phyloP scores from a whole-genome alignment of 2,113 vertebrate genomes.

The Toxotes chatareus region DNA sequence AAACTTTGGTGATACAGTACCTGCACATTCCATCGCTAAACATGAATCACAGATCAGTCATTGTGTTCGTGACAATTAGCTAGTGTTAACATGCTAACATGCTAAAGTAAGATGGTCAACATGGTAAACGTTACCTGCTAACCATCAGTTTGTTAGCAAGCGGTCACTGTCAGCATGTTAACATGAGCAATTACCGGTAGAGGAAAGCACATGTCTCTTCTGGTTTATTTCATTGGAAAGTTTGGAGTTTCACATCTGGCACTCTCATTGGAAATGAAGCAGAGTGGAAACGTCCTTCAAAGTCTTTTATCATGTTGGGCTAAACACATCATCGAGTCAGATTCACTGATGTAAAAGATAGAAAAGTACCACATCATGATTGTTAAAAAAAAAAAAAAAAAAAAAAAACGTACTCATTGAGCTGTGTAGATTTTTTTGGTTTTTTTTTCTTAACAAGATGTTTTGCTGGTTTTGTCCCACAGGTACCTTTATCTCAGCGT shows the following conservation, averaged over 20 bases:
- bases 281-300: conserved; percentile 13
- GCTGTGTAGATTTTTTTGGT: background rate
- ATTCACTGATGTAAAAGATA: background rate
- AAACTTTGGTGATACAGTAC: too few species aligned
- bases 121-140: background rate
- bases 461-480: conserved; percentile 10
- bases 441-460: background rate
- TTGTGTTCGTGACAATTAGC: background rate
- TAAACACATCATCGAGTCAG: conserved; percentile 1
- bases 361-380: too few species aligned
- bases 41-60: background rate
- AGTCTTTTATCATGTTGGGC: background rate
- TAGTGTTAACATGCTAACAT: background rate
- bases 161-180: background rate
- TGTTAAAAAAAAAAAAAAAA: too few species aligned
- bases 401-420: too few species aligned
- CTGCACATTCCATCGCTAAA: background rate
- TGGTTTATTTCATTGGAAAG: conserved; percentile 17
- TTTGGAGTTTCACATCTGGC: background rate
- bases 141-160: background rate
- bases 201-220: fast-evolving
- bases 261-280: conserved; percentile 18
- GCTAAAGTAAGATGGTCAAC: background rate
- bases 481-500: conserved; percentile 97
- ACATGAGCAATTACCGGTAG: background rate